phyloP scores from a whole-genome alignment of 2,113 vertebrate species.

The Dipodomys merriami region DNA sequence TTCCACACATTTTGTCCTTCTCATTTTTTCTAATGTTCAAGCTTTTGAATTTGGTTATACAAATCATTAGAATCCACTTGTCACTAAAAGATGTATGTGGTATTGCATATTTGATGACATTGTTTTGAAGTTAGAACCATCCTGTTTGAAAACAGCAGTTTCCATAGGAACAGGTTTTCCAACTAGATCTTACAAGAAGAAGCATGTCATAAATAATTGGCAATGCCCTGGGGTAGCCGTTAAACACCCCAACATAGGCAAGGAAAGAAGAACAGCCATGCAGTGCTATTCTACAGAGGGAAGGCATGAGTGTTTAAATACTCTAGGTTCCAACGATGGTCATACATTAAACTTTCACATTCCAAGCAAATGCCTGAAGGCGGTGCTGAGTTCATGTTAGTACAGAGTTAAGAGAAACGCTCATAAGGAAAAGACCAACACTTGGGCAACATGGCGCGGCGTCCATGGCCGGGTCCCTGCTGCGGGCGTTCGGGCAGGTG shows the following conservation, averaged over 20 bases:
- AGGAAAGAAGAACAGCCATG: slow-evolving; percentile 61
- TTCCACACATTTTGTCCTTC: slow-evolving; percentile 66
- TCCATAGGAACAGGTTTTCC: slow-evolving; percentile 88
- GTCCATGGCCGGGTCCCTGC: too few species aligned
- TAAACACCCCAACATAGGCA: slow-evolving; percentile 84
- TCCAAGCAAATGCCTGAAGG: slow-evolving; percentile 61
- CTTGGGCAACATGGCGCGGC: not conserved
- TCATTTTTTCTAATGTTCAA: slow-evolving; percentile 39
- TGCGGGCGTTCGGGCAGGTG: slow-evolving; percentile 58
- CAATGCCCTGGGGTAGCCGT: slow-evolving; percentile 79
- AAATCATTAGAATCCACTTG: slow-evolving; percentile 77
- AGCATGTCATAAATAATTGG: slow-evolving; percentile 88
- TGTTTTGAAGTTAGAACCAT: slow-evolving; percentile 84
- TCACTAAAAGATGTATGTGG: slow-evolving; percentile 79
- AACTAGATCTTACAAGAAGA: slow-evolving; percentile 84
- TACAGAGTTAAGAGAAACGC: slow-evolving; percentile 35
- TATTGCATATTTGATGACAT: slow-evolving; percentile 80
- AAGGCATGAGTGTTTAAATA: slow-evolving; percentile 44
- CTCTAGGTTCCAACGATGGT: slow-evolving; percentile 50
- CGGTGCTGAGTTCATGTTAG: slow-evolving; percentile 46
- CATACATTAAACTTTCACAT: slow-evolving; percentile 56
- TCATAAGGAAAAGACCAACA: slow-evolving; percentile 63
- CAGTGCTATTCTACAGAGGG: slow-evolving; percentile 38
- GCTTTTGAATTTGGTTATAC: slow-evolving; percentile 75
- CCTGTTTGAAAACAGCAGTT: slow-evolving; percentile 87